Evolutionary conservation across 2,797 vertebrate genomes (phyloP).

Genomic region (Heliangelus exortis): DNA sequence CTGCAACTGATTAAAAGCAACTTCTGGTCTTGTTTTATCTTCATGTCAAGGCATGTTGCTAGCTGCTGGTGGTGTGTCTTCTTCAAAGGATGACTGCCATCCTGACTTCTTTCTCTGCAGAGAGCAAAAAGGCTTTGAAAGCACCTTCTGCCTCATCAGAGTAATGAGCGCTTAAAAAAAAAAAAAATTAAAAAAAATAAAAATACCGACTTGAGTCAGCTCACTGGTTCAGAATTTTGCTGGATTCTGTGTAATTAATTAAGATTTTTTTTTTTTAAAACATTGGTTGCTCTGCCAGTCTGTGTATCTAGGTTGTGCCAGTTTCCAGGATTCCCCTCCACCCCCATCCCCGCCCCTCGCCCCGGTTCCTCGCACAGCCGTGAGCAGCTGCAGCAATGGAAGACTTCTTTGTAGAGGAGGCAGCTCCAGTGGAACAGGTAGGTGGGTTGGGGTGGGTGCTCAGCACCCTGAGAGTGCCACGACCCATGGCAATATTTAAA

Average conservation of each 20-base stretch:
- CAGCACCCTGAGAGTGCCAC: rapidly evolving
- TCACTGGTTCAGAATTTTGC: slow-evolving; percentile 20
- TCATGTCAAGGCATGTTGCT: not conserved
- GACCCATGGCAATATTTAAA: not conserved
- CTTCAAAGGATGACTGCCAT: slow-evolving; percentile 27
- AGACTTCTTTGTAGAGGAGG: slow-evolving; percentile 56
- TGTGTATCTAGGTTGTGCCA: slow-evolving; percentile 53
- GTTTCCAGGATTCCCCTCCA: slow-evolving; percentile 64
- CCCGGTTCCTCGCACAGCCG: slow-evolving; percentile 30
- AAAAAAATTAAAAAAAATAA: no score
- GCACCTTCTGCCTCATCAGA: not conserved
- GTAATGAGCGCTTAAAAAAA: not conserved
- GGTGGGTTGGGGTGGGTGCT: slow-evolving; percentile 10
- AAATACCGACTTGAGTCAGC: not conserved
- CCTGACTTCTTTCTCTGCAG: not conserved
- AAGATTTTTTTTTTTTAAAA: slow-evolving; percentile 2
- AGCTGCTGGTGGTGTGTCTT: not conserved
- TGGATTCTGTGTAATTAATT: slow-evolving; percentile 57
- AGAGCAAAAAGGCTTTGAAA: slow-evolving; percentile 43
- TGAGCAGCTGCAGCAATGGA: slow-evolving; percentile 51
- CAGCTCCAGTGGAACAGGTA: slow-evolving; percentile 46
- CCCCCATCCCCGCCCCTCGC: slow-evolving; percentile 63
- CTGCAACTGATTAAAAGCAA: not conserved
- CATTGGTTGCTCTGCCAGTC: not conserved
- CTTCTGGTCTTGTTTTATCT: not conserved